These are phyloP conservation scores for Podarcis muralis DNA, from an alignment of 2,113 vertebrate species.

Conservation along the genomic window DNA sequence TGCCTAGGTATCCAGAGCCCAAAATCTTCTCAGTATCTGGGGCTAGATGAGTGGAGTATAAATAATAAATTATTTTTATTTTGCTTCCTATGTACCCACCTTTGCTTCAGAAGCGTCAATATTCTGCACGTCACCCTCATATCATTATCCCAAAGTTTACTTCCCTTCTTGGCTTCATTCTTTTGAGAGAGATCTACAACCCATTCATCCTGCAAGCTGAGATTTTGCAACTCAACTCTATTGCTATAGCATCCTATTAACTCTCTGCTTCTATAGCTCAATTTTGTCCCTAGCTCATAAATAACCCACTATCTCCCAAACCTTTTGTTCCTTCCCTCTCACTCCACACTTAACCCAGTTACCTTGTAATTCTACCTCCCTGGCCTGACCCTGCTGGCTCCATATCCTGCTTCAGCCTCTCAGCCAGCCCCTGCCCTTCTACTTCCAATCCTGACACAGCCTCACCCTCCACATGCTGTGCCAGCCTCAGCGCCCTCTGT, in stretches of 20 bases:
- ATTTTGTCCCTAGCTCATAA: neutral
- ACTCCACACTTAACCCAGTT: neutral
- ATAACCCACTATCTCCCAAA: neutral
- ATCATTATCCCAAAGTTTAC: neutral
- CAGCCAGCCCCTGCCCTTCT: neutral
- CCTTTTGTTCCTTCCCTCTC: neutral
- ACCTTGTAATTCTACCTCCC: neutral
- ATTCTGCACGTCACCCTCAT: neutral
- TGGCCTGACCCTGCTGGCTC: neutral
- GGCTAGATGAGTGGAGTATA: no score
- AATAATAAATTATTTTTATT: neutral
- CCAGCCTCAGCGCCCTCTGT: neutral
- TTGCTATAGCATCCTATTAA: neutral
- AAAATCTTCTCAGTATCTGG: neutral
- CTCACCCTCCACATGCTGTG: neutral
- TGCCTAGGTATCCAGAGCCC: neutral
- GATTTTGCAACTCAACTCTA: neutral
- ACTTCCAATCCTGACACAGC: neutral
- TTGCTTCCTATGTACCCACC: neutral
- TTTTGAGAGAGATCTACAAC: neutral
- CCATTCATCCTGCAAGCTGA: neutral
- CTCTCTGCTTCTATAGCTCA: neutral
- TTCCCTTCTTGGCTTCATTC: neutral
- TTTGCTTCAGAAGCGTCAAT: neutral
- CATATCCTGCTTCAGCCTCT: neutral